These are phyloP conservation scores for Myripristis jacobus DNA, from an alignment of 2,797 vertebrate species.

Conservation along the genomic window DNA sequence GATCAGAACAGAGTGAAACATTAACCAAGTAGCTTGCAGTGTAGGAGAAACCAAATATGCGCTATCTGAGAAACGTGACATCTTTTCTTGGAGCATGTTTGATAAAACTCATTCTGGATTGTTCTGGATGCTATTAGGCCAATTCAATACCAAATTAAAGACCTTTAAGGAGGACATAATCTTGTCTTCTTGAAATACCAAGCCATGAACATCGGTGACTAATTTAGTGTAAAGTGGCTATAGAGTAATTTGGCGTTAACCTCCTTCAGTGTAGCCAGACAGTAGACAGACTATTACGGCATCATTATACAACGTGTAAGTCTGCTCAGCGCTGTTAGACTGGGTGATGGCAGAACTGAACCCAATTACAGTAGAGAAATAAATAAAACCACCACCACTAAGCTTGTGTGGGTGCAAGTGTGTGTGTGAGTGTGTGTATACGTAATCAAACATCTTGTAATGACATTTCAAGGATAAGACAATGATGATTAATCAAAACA, in stretches of 20 bases:
- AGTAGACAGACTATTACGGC: conserved; percentile 24
- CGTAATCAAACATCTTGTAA: neutral
- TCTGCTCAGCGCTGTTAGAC: conserved; percentile 19
- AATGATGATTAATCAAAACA: conserved; percentile 48
- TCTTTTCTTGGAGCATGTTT: too few relatives aligned
- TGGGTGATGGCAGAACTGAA: conserved; percentile 32
- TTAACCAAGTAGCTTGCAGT: too few relatives aligned
- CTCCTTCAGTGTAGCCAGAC: neutral
- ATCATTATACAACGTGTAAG: conserved; percentile 21
- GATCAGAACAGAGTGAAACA: too few relatives aligned
- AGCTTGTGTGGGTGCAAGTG: conserved; percentile 6
- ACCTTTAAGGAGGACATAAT: too few relatives aligned
- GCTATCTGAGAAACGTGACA: too few relatives aligned
- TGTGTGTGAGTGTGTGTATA: conserved; percentile 12
- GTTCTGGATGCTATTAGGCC: too few relatives aligned
- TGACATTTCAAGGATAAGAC: conserved; percentile 52
- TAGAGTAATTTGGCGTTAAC: neutral
- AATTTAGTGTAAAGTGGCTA: too few relatives aligned
- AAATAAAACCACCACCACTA: conserved; percentile 46
- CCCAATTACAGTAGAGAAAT: conserved; percentile 52
- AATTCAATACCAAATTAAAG: too few relatives aligned
- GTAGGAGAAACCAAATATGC: too few relatives aligned
- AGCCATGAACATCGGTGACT: too few relatives aligned
- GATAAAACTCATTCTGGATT: too few relatives aligned
- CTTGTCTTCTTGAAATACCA: too few relatives aligned